Evolutionary conservation across 2,113 vertebrate species (phyloP), one percentile per base, ranked within the genome.

Genomic region (Tychaedon coryphoeus): DNA sequence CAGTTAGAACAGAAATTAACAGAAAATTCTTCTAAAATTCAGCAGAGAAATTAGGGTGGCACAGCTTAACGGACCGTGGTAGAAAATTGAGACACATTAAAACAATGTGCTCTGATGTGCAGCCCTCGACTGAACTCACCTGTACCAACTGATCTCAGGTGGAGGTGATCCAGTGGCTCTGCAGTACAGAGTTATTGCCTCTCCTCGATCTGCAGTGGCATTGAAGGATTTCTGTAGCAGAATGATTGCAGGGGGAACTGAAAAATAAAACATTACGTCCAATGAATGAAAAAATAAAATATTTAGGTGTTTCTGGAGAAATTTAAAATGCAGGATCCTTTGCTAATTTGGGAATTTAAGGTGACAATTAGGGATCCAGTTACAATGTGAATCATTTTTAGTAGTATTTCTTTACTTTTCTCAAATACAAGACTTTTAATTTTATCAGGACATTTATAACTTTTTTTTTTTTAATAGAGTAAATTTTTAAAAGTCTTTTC

Each of bases 181-280:
- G 97, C 99, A 99, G 17, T 98, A 98, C 26, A 99, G 98, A 18
- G 98, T 98, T 96, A 99, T 85, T 4, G 98, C 98, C 83, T 99
- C 99, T 94, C 99, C 98, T 89, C 99, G 98, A 96, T 99, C 99
- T 6, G 99, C 99, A 13, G 99, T 99, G 75, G 99, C 99, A 33
- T 99, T 99, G 94, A 99, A 99, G 66, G 98, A 98, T 96, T 98
- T 99, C 97, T 99, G 99, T 33, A 97, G 98, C 89, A 99, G 97
- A 16, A 97, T 96, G 94, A 99, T 97, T 75, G 97, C 97, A 14
- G 99, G 99, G 3, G 99, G 99, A 67, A 99, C 99, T 99, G 96
- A 80, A 91, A 90, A 94, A 89, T 31, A 80, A 69, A 60, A 47
- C 5, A 69, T 62, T 14, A 86, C 12, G 3, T 72, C 5, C 8